Base-by-base conservation (phyloP, 2,113 vertebrate species). In the Numida meleagris region DNA sequence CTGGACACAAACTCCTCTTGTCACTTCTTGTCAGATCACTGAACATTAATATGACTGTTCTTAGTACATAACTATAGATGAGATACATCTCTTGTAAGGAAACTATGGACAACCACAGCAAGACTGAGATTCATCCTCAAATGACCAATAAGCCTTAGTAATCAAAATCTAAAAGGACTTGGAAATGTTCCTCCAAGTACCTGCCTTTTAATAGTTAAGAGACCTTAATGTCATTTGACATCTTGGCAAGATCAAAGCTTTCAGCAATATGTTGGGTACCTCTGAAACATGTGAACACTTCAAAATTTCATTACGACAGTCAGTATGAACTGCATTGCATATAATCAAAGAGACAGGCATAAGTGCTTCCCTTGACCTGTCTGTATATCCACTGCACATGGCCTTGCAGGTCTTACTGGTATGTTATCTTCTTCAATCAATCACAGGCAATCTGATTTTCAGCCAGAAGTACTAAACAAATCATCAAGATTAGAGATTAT, bases 401-500 rank as follows among this genome's bases (percentile, higher is more conserved):
- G 83, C 76, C 84, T 55, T 23, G 40, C 10, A 75, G 61, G 27
- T 46, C 23, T 57, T 31, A 78, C 0, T 67, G 62, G 18, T 48
- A 10, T 25, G 29, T 42, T 48, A 70, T 3, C 53, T 82, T 70
- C 70, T 61, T 68, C 63, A 74, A 86, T 50, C 62, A 84, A 33
- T 12, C 76, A 57, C 3, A 68, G 27, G 51, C 61, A 86, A 83
- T 23, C 61, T 36, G 82, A 90, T 53, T 75, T 40, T 20, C 48
- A 81, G 25, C 67, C 17, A 88, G 82, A 93, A 87, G 34, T 7
- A 82, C 25, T 61, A 82, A 84, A 94, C 68, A 93, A 84, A 86
- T 71, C 57, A 91, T 38, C 46, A 40, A 65, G 36, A 10, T 78
- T n/a, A 63, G 59, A 63, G 29, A 23, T 16, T 34, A 89, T 86